phyloP scores from a whole-genome alignment of 2,113 vertebrate species.

The Cnemophilus loriae region DNA sequence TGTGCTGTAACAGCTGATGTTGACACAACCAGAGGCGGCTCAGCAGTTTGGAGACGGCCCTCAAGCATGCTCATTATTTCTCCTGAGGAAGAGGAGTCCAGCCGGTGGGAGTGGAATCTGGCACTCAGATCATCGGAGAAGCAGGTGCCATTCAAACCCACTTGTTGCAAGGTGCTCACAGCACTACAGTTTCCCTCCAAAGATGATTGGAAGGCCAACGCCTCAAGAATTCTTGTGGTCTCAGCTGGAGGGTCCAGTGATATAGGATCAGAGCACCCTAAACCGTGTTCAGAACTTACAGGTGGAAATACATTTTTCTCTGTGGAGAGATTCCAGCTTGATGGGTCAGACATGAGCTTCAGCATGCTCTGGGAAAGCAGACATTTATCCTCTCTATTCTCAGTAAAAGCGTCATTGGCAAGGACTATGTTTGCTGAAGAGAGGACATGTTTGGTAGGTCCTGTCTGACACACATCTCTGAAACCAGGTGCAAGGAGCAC shows the following conservation, averaged over 20 bases:
- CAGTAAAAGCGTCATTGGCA: neutral
- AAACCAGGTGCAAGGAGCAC: conserved; percentile 9
- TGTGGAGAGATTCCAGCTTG: conserved; percentile 1
- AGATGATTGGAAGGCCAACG: conserved; percentile 2
- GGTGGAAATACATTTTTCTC: neutral
- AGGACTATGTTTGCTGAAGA: conserved; percentile 21
- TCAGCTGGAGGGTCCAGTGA: neutral
- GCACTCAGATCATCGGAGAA: conserved; percentile 77
- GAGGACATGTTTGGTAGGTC: neutral
- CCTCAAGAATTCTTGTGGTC: neutral
- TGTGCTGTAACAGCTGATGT: neutral
- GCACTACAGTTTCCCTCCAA: neutral
- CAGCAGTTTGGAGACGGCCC: conserved; percentile 24
- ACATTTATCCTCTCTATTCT: neutral
- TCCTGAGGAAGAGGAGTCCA: conserved; percentile 77
- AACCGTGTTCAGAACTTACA: neutral
- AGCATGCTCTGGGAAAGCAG: conserved; percentile 2
- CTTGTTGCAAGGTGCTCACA: neutral
- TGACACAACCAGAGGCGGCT: conserved; percentile 43
- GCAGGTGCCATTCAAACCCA: conserved; percentile 12
- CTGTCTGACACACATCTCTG: neutral
- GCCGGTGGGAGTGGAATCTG: conserved; percentile 76
- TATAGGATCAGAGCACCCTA: neutral
- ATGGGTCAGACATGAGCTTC: conserved; percentile 12
- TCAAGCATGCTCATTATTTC: conserved; percentile 67